Conservation (phyloP, 2,113 vertebrate species). For the Eulacestoma nigropectus region DNA sequence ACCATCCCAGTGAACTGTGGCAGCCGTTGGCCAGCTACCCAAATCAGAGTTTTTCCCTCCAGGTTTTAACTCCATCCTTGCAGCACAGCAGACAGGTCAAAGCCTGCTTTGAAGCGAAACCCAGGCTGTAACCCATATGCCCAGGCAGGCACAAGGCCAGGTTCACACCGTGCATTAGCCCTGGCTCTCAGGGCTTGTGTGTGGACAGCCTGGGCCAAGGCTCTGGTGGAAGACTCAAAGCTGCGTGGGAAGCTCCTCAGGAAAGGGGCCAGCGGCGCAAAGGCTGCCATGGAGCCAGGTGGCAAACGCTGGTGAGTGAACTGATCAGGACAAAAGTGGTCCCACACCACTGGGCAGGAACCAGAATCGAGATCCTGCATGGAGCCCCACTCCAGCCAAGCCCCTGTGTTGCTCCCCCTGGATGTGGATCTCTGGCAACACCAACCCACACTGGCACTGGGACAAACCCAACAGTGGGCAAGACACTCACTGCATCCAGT, state of each 20-base stretch:
- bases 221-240: constrained; percentile 14
- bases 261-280: not conserved
- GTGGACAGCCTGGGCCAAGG: constrained; percentile 33
- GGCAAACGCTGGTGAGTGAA: not conserved
- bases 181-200: constrained; percentile 23
- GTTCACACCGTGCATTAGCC: not conserved
- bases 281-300: not conserved
- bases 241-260: constrained; percentile 28
- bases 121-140: constrained; percentile 31
- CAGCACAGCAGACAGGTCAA: constrained; percentile 48
- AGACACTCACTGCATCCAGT: not conserved
- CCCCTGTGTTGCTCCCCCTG: not conserved
- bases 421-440: not conserved
- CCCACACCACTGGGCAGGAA: not conserved
- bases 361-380: accelerated
- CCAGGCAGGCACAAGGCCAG: constrained; percentile 23
- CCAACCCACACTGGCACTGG: not conserved
- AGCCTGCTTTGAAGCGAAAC: constrained; percentile 59
- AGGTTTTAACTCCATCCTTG: constrained; percentile 39
- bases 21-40: not conserved
- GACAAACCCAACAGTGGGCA: not conserved
- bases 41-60: constrained; percentile 15
- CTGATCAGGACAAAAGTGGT: not conserved
- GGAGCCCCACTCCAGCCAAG: not conserved
- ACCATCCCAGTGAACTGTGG: not conserved